A percentile compares a stretch with the other conserved stretches of the same genome.
Evolutionary conservation across 2,888 invertebrate species (phyloP).

Genomic region (Eupithecia dodoneata): DNA sequence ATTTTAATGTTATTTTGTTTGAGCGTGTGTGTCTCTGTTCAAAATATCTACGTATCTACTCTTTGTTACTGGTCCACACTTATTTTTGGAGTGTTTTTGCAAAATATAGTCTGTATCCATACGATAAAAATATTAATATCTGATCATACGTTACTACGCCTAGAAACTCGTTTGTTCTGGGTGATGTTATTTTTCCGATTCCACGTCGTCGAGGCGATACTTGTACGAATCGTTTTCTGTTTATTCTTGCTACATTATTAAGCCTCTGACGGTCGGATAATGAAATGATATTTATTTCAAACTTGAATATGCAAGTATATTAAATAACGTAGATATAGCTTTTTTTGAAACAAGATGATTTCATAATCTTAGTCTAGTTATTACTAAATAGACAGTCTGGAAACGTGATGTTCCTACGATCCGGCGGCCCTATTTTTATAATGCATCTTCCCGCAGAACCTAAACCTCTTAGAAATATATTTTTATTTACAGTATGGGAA

Average conservation of each 20-base stretch:
- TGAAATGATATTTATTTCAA: no score
- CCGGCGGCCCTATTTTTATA: neutral
- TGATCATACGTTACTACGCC: neutral
- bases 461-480: neutral
- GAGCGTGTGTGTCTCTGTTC: neutral
- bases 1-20: neutral
- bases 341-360: no score
- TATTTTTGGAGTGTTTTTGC: neutral
- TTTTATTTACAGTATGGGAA: constrained; percentile 87
- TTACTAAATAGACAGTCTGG: neutral
- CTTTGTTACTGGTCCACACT: neutral
- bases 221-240: neutral
- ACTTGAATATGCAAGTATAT: no score
- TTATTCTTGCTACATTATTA: neutral
- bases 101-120: neutral
- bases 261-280: neutral
- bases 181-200: neutral
- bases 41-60: neutral
- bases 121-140: neutral
- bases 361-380: no score
- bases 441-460: no score
- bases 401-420: neutral
- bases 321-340: no score
- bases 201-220: neutral
- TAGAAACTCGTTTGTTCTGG: neutral